Base-by-base conservation (phyloP, 2,888 invertebrate species). In the Calameuta idolon region DNA sequence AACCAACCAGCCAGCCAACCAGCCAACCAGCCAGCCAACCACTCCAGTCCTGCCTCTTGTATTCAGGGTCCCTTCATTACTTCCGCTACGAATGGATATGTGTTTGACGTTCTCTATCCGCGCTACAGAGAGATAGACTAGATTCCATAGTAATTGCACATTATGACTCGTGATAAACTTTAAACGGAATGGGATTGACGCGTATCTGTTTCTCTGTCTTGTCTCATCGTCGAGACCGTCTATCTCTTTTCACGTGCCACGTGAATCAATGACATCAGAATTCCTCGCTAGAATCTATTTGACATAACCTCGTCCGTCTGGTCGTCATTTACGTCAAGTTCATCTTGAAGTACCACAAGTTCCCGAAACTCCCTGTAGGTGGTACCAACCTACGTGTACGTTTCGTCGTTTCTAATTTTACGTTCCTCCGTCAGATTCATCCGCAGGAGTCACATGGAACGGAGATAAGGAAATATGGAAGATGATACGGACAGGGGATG, bases 51-150 rank as follows among this genome's bases (percentile, higher is more conserved):
- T 55, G 55, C 55, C 55, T 55, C 55, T 55, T 40, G 77, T 73
- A 79, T 77, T 75, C 77, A 75, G 73, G 69, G 69, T 73, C 75
- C 76, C 75, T 79, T 76, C 77, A 77, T 77, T 79, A 77, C 77
- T 73, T 79, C 75, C 68, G 78, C 69, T 69, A 55, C n/a, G 35
- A 69, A 69, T 69, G n/a, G 55, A 33, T 73, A 73, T 71, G n/a
- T 11, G 75, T 34, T 35, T 75, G 75, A 34, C 73, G 40, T 33
- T 73, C 78, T 4, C 78, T 2, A 69, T 34, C 55, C 68, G 75
- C 75, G 40, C 15, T 40, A 40, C 40, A 15, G 40, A 15, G 40
- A 40, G 15, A 40, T 4, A 40, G 40, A 40, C 40, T 40, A 40
- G 40, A 40, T 40, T 40, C 40, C 40, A 5, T 40, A 40, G 40